These are phyloP conservation scores for Himalopsyche kuldschensis DNA, from an alignment of 2,888 invertebrate genomes.

Conservation along the genomic window DNA sequence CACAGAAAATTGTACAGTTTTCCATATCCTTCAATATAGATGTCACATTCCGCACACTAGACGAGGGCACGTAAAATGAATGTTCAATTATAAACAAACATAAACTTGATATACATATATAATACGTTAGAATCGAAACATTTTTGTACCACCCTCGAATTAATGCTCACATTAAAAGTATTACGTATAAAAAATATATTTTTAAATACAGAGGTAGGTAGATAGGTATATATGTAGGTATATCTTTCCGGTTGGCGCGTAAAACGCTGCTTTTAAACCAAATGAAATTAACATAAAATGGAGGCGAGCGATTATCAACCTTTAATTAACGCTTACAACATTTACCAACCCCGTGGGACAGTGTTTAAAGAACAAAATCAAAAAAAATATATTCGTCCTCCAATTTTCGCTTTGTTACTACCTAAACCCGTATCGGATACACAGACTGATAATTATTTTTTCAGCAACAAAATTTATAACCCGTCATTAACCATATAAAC, in stretches of 20 bases:
- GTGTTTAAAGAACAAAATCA: not conserved
- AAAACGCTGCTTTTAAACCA: not conserved
- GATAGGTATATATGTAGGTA: not conserved
- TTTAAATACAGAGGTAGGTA: not conserved
- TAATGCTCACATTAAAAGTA: not conserved
- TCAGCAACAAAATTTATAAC: too few species aligned
- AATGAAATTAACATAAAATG: slow-evolving; percentile 1
- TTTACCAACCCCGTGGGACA: not conserved
- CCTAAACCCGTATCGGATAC: too few species aligned
- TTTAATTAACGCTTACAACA: not conserved
- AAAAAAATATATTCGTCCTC: not conserved
- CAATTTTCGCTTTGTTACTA: too few species aligned
- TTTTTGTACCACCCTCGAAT: not conserved
- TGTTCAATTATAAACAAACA: too few species aligned
- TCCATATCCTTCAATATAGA: too few species aligned
- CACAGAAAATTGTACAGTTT: too few species aligned
- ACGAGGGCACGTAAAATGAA: too few species aligned
- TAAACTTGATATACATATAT: too few species aligned
- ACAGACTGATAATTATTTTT: too few species aligned
- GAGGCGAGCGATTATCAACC: not conserved
- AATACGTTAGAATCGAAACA: not conserved
- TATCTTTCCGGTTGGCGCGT: not conserved
- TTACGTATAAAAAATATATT: not conserved
- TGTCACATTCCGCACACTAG: too few species aligned
- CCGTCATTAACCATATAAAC: too few species aligned